Evolutionary conservation across 2,113 vertebrate genomes (phyloP).

Genomic region (Heterocephalus glaber): DNA sequence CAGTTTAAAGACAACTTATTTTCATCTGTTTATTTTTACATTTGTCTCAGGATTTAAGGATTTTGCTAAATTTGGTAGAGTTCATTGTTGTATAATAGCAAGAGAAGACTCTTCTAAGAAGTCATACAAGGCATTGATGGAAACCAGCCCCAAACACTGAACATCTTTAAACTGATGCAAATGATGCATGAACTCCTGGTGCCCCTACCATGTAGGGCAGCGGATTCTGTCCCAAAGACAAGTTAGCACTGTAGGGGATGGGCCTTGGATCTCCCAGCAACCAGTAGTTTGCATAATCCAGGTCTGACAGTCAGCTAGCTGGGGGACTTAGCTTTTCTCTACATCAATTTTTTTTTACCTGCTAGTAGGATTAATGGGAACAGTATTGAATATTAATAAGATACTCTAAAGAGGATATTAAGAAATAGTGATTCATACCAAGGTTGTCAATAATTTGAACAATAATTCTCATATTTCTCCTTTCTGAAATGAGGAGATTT

Average conservation of each 20-base stretch:
- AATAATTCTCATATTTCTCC: not conserved
- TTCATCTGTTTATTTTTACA: not conserved
- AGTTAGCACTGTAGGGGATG: rapidly evolving
- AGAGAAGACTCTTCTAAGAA: not conserved
- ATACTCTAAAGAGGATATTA: not conserved
- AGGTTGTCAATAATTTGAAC: not conserved
- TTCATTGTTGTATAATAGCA: not conserved
- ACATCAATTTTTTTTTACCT: not conserved
- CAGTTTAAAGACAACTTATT: not conserved
- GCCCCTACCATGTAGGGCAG: no score
- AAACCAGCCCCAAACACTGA: rapidly evolving
- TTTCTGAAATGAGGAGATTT: not conserved
- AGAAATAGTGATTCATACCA: not conserved
- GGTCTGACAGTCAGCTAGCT: not conserved
- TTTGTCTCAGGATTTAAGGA: not conserved
- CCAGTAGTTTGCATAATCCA: rapidly evolving
- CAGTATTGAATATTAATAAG: not conserved
- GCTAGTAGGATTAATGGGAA: not conserved
- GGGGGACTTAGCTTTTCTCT: not conserved
- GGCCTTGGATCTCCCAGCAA: rapidly evolving
- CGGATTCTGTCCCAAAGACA: no score
- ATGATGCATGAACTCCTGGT: rapidly evolving
- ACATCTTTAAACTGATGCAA: not conserved
- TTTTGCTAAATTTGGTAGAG: not conserved
- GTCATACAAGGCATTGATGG: not conserved